Evolutionary conservation across 2,888 invertebrate genomes (phyloP), one percentile per base, ranked within the genome.

Genomic region (Drosophila ochracea): DNA sequence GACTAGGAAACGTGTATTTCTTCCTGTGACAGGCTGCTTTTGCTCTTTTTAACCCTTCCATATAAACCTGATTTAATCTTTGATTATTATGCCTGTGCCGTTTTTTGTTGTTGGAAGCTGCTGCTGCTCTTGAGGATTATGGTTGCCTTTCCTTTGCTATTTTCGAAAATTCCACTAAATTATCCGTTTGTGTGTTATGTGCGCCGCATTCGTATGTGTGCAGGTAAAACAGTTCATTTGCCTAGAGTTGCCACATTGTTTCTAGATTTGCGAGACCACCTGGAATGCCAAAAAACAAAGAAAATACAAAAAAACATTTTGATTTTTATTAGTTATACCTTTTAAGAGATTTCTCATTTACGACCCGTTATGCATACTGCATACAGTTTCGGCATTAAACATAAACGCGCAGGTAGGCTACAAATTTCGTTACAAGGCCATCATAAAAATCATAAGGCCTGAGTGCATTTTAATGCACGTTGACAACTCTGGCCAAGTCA

Each of bases 201-300:
- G 54, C 62, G 60, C 31, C 47, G 68, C 50, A 47, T 47, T 49
- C 63, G 70, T 71, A 65, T 76, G 59, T 77, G 73, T 80, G 79
- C 90, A 90, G 90, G 86, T 91, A 90, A 85, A 85, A 91, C 85
- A 88, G 88, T 84, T 87, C 81, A 91, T 91, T 89, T 87, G 77
- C 69, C 64, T 76, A 91, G 91, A 63, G 90, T 89, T 91, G 83
- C 83, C 90, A 82, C 55, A 54, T 54, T 52, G 68, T 60, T 61
- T 41, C 10, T 58, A 28, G 52, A 68, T 68, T 73, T 49, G 41
- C 43, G 37, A 55, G 87, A 90, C 87, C 91, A 87, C 87, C 89
- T 88, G 82, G 87, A 88, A 86, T 60, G 82, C 70, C 25, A 47
- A 47, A 47, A 47, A 28, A 28, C 21, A 25, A 47, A 7, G 4